A percentile compares a stretch with the other conserved stretches of the same genome.
Conservation (phyloP, 2,797 vertebrate genomes). For the Enteromius argenteus region DNA sequence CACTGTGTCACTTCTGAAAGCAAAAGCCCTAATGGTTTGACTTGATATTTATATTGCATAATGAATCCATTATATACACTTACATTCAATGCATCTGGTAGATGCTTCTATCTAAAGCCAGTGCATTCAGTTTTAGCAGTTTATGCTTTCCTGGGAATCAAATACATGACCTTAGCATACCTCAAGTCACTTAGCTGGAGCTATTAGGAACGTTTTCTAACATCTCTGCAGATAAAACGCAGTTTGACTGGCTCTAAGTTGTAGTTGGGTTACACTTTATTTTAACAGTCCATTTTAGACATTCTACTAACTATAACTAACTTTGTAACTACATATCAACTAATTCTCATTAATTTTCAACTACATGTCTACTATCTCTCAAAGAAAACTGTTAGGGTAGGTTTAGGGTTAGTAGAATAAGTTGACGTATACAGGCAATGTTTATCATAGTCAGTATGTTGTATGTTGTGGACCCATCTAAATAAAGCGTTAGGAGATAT, state of each 20-base stretch:
- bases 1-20: slow-evolving; percentile 21
- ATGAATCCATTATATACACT: slow-evolving; percentile 10
- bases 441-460: too few species aligned
- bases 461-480: too few species aligned
- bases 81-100: neutral
- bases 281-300: too few species aligned
- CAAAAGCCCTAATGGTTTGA: slow-evolving; percentile 20
- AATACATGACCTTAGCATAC: neutral
- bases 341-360: too few species aligned
- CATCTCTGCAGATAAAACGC: neutral
- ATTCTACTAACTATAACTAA: too few species aligned
- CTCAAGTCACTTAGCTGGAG: neutral
- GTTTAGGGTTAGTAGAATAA: too few species aligned
- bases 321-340: too few species aligned
- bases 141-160: neutral
- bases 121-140: neutral
- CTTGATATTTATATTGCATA: slow-evolving; percentile 17
- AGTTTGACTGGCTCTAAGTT: neutral
- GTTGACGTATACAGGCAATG: too few species aligned
- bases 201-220: neutral
- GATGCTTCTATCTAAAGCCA: neutral
- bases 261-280: too few species aligned
- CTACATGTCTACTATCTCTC: too few species aligned
- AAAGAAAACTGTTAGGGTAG: too few species aligned
- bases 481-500: too few species aligned